Base-by-base conservation (phyloP, 2,113 vertebrate genomes). In the Cyanoderma ruficeps region DNA sequence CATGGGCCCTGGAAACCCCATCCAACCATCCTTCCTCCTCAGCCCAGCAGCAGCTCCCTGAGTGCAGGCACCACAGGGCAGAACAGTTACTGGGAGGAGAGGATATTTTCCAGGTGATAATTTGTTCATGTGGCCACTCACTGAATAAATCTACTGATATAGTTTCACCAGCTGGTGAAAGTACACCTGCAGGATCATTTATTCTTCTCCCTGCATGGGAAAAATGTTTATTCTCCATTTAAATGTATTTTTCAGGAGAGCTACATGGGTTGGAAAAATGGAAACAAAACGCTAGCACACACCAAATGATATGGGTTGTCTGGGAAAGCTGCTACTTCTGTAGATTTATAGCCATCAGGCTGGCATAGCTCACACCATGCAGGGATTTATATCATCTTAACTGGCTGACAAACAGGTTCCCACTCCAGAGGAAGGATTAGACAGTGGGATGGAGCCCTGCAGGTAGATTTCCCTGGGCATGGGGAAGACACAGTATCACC, bases 91-190 rank as follows among this genome's bases (percentile, higher is more conserved):
- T 1, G 3, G 28, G 35, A 70, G 39, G 20, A 76, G 49, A 13
- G 0, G 2, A 13, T 71, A 30, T 88, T 95, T 93, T 80, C 85
- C 90, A 86, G 39, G 33, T 82, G 84, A 60, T 41, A 49, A 72
- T 91, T 56, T 72, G 28, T 57, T 88, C 88, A 53, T 9, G 19
- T 57, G 76, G 42, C 68, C 53, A 27, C 50, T 95, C n/a, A 17
- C 42, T 92, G 52, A 89, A 89, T 76, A 80, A 83, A 90, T 77
- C 55, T 47, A 33, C 47, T 30, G 75, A 57, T 77, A 90, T 5
- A 37, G 68, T 81, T 93, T 93, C 59, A 90, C 68, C 95, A 94
- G 94, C 80, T 94, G 95, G 63, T 78, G 75, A 86, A 94, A 86
- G 55, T 30, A 79, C 49, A 63, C 55, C 89, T 59, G 75, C 65